These are phyloP conservation scores for Odiellus spinosus DNA, from an alignment of 2,888 invertebrate species.

Conservation along the genomic window DNA sequence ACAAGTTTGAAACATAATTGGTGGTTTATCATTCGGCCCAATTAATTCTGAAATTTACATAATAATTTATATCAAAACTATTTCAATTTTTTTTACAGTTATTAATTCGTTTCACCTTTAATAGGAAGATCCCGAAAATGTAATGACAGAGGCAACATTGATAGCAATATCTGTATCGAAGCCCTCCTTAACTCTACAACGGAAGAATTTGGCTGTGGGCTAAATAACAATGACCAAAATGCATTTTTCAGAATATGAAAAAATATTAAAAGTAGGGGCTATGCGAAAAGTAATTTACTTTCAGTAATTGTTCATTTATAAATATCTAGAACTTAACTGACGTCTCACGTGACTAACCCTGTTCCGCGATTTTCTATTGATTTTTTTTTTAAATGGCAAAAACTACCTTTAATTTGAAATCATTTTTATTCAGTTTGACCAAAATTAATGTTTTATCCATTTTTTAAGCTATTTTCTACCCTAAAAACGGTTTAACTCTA, in stretches of 20 bases:
- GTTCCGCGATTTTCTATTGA: no score
- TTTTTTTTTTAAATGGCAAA: no score
- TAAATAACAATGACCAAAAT: slow-evolving; percentile 1
- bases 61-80: not conserved
- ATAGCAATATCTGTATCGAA: slow-evolving; percentile 76
- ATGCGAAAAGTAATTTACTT: no score
- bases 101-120: no score
- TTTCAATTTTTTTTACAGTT: not conserved
- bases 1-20: slow-evolving; percentile 30
- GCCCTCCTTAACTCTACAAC: slow-evolving; percentile 57
- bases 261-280: not conserved
- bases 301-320: no score
- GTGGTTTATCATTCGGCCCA: slow-evolving; percentile 12
- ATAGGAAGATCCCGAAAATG: slow-evolving; percentile 53
- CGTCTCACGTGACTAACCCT: no score
- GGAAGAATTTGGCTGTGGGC: slow-evolving; percentile 22
- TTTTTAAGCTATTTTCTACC: no score
- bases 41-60: not conserved
- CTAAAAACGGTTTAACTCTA: no score
- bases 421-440: no score
- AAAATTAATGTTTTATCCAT: no score
- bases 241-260: not conserved
- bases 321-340: no score
- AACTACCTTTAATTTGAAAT: no score
- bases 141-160: slow-evolving; percentile 77